These are phyloP conservation scores for Odontomyia ornata DNA, from an alignment of 2,888 invertebrate genomes.

Conservation along the genomic window DNA sequence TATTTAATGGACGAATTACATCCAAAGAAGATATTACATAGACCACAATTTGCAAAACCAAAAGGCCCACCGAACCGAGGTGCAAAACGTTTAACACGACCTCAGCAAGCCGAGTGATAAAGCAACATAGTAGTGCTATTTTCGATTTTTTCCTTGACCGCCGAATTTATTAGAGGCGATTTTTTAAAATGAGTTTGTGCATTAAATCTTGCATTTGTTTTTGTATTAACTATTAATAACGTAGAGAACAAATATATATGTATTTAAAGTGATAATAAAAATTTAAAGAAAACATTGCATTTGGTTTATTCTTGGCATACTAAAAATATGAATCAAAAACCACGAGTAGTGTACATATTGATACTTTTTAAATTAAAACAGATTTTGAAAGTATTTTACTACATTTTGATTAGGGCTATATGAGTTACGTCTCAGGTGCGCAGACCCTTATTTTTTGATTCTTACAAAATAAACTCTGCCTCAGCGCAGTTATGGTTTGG, in stretches of 20 bases:
- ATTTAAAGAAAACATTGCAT: neutral
- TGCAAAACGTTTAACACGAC: slow-evolving; percentile 85
- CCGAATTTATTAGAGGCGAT: neutral
- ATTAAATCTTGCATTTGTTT: neutral
- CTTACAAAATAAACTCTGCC: too few relatives aligned
- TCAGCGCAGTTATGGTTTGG: too few relatives aligned
- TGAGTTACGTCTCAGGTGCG: too few relatives aligned
- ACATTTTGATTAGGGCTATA: too few relatives aligned
- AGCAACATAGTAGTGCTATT: neutral
- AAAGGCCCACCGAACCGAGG: slow-evolving; percentile 95
- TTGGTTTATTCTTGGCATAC: neutral
- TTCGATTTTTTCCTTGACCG: neutral
- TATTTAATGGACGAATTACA: slow-evolving; percentile 93
- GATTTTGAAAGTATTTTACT: too few relatives aligned
- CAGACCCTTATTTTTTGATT: too few relatives aligned
- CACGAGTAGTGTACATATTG: too few relatives aligned
- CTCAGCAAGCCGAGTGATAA: slow-evolving; percentile 65
- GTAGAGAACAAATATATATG: slow-evolving; percentile 1
- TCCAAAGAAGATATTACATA: slow-evolving; percentile 87
- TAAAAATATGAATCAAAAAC: too few relatives aligned
- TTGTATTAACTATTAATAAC: neutral
- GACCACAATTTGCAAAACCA: slow-evolving; percentile 94
- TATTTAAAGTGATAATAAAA: slow-evolving; percentile 23
- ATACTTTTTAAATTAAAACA: too few relatives aligned
- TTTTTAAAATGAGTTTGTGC: neutral